Evolutionary conservation across 2,888 invertebrate species (phyloP).

Genomic region (Drosophila colorata): DNA sequence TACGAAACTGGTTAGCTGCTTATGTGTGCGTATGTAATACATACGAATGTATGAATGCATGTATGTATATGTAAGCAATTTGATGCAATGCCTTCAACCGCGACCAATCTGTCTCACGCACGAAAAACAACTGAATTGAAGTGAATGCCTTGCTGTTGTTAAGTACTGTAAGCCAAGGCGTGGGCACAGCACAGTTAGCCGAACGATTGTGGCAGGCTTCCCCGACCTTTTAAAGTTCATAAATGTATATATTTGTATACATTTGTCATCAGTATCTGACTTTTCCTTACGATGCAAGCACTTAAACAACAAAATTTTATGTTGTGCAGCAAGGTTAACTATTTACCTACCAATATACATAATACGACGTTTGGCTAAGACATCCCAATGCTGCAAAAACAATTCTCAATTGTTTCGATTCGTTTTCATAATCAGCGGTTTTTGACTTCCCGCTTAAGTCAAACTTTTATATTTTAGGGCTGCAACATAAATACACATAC

Average conservation of each 20-base stretch:
- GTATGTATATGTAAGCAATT: conserved; percentile 9
- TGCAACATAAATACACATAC: neutral
- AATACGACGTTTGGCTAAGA: too few species aligned
- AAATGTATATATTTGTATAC: neutral
- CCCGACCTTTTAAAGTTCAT: neutral
- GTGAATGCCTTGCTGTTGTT: conserved; percentile 33
- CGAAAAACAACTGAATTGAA: conserved; percentile 49
- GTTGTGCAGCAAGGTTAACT: too few species aligned
- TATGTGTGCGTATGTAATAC: neutral
- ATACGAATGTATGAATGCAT: conserved; percentile 9
- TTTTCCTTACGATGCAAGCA: neutral
- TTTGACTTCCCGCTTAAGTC: neutral
- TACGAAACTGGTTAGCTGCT: conserved; percentile 35
- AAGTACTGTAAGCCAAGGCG: conserved; percentile 33
- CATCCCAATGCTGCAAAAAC: too few species aligned
- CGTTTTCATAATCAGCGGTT: neutral
- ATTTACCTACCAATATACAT: too few species aligned
- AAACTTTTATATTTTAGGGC: neutral
- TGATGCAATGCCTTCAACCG: conserved; percentile 14
- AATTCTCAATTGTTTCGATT: neutral
- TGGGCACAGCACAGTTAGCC: neutral
- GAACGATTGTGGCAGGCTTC: too few species aligned
- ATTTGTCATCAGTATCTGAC: neutral
- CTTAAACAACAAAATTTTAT: too few species aligned
- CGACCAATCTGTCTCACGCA: conserved; percentile 48